Percentiles rank a stretch among this genome's conserved stretches.
Evolutionary conservation across 1,140 invertebrate species (phyloP).

Genomic region (Nasonia longicornis): DNA sequence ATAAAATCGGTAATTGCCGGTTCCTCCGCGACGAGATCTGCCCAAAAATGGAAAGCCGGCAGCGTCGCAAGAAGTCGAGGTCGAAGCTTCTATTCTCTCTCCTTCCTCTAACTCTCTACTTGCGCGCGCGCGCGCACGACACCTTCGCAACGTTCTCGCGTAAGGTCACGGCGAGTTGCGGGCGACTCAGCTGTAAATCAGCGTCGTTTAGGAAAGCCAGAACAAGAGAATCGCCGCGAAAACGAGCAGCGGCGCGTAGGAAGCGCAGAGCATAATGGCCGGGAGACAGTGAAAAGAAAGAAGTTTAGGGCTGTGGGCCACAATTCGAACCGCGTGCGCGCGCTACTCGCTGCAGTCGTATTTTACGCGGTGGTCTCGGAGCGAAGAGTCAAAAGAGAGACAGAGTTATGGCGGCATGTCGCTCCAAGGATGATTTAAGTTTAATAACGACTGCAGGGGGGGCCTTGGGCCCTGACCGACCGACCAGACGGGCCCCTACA

Average conservation of each 20-base stretch:
- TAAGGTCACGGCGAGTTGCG: neutral
- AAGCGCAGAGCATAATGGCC: slow-evolving; percentile 7
- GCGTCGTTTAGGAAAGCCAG: slow-evolving; percentile 39
- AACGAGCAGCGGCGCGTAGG: slow-evolving; percentile 21
- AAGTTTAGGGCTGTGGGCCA: slow-evolving; percentile 41
- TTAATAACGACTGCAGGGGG: slow-evolving; percentile 48
- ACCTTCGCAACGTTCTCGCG: neutral
- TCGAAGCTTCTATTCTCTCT: no score
- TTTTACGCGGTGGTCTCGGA: slow-evolving; percentile 44
- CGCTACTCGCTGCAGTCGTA: slow-evolving; percentile 31
- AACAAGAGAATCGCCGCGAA: neutral
- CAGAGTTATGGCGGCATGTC: slow-evolving; percentile 26
- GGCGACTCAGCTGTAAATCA: slow-evolving; percentile 43
- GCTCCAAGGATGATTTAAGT: slow-evolving; percentile 47
- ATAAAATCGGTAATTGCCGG: slow-evolving; percentile 38
- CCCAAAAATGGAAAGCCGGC: neutral
- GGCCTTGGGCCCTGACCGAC: slow-evolving; percentile 28
- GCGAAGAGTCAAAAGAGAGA: neutral
- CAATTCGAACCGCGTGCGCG: slow-evolving; percentile 36
- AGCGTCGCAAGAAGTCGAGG: neutral
- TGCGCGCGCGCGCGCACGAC: neutral
- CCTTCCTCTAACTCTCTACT: neutral
- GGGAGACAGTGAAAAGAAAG: slow-evolving; percentile 21
- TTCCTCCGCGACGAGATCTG: slow-evolving; percentile 6
- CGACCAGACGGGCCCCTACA: slow-evolving; percentile 9